These are phyloP conservation scores for Acrocephalus kingi DNA, from an alignment of 2,113 vertebrate species.

Conservation along the genomic window DNA sequence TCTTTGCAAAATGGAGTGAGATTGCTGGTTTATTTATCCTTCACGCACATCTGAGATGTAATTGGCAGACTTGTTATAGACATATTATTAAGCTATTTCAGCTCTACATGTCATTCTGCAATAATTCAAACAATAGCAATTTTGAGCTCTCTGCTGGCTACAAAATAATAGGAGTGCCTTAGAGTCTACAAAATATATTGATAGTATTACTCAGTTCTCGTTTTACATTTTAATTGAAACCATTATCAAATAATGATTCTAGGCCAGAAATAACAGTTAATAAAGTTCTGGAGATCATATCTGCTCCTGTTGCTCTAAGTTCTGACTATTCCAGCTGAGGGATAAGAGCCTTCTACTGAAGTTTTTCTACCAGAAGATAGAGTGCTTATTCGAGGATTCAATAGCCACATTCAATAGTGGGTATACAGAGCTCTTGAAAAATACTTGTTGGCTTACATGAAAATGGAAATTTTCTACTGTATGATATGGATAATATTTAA, in stretches of 20 bases:
- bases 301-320: neutral
- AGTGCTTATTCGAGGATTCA: neutral
- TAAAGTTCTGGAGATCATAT: neutral
- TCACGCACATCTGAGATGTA: constrained; percentile 1
- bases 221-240: constrained; percentile 37
- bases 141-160: neutral
- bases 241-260: constrained; percentile 24
- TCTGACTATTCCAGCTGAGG: neutral
- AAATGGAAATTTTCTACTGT: neutral
- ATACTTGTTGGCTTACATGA: neutral
- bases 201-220: neutral
- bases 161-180: neutral
- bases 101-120: neutral
- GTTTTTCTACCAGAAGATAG: neutral
- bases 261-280: neutral
- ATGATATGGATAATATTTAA: neutral
- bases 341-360: neutral
- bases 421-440: neutral
- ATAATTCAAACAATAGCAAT: neutral
- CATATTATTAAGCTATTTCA: constrained; percentile 29
- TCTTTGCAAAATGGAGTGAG: neutral
- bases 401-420: neutral
- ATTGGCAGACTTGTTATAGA: neutral
- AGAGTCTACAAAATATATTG: neutral
- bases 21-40: constrained; percentile 6